Percentiles rank a stretch among this genome's conserved stretches.
These are phyloP conservation scores for Mastomys coucha DNA, from an alignment of 2,113 vertebrate species.

Conservation along the genomic window DNA sequence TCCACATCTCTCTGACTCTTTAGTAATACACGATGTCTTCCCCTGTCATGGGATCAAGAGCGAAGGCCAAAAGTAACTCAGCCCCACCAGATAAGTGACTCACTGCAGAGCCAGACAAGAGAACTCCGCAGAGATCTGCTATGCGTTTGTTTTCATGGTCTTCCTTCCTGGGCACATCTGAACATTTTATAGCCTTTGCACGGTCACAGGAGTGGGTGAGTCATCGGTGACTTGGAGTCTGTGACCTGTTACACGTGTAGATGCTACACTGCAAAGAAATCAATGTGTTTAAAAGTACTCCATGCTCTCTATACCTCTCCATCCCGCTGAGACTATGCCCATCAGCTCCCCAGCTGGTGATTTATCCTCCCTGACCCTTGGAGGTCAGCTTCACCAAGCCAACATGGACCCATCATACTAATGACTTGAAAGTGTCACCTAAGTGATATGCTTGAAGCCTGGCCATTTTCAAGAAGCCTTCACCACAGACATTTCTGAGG, in stretches of 20 bases:
- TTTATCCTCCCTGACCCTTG: neutral
- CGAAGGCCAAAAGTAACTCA: neutral
- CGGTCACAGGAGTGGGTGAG: neutral
- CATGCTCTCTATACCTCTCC: neutral
- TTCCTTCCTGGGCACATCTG: constrained; percentile 15
- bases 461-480: constrained; percentile 68
- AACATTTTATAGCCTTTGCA: constrained; percentile 40
- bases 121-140: constrained; percentile 29
- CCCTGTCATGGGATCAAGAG: constrained; percentile 45
- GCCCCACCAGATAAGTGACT: constrained; percentile 44
- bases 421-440: constrained; percentile 58
- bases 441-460: constrained; percentile 44
- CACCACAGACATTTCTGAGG: constrained; percentile 62
- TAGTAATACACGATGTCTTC: neutral
- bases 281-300: constrained; percentile 1
- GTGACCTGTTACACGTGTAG: neutral
- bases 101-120: constrained; percentile 40
- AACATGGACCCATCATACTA: constrained; percentile 37
- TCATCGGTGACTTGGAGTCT: neutral
- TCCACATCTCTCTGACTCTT: neutral
- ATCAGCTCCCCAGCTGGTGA: neutral
- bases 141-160: neutral
- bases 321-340: neutral
- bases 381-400: constrained; percentile 27
- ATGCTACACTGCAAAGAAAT: constrained; percentile 49